Evolutionary conservation across 2,888 invertebrate species (phyloP), one percentile per base, ranked within the genome.

Genomic region (Microdon myrmicae): DNA sequence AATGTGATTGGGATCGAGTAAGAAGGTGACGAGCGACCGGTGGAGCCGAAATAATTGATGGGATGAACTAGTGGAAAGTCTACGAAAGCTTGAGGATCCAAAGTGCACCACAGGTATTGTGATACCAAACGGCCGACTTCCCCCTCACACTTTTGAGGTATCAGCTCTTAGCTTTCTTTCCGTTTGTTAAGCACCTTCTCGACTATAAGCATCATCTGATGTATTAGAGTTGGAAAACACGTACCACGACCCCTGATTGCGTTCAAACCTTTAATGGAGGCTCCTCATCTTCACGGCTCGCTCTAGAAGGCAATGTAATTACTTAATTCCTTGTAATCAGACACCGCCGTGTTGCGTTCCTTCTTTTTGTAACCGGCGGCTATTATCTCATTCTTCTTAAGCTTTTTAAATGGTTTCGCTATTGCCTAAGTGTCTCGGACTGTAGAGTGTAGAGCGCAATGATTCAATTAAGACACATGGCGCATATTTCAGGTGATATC

Each of bases 401-500:
- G 44, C 49, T 41, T 61, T 44, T 37, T n/a, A 35, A 25, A 25
- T 26, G 16, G 31, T 31, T 13, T 34, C 55, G 45, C n/a, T n/a
- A n/a, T n/a, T 45, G 28, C 49, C 48, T 49, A 49, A 49, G 45
- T 49, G 55, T 56, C 44, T 37, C 41, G 47, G 56, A 45, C 35
- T 17, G 35, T 31, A 9, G 4, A 20, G 29, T 23, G 41, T 17
- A 55, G n/a, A n/a, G n/a, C n/a, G n/a, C 51, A 56, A 51, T 64
- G 47, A 64, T 56, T 64, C 64, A 64, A 64, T 64, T 64, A 64
- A 47, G 56, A 38, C 64, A 32, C 37, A 28, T 51, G 34, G 31
- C 41, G 19, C 64, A 64, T 64, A 47, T 56, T 47, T 53, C 9
- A 37, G 47, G 64, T 51, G 64, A 64, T 56, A 64, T 64, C 64